Conservation (phyloP, 2,888 invertebrate genomes). For the Kuschelorhynchus macadamiae region DNA sequence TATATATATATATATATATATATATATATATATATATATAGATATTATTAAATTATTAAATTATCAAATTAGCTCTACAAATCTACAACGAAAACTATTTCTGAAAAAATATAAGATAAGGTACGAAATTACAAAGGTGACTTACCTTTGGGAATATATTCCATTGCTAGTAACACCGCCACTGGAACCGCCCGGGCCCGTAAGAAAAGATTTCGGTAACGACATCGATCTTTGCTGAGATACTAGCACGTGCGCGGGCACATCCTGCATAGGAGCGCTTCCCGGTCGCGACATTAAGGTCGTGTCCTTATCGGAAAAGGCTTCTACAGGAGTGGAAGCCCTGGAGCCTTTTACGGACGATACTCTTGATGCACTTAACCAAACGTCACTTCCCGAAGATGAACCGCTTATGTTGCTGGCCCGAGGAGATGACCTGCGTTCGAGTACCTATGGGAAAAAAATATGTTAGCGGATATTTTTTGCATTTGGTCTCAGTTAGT, state of each 20-base stretch:
- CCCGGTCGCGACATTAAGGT: constrained; percentile 70
- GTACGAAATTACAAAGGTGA: no score
- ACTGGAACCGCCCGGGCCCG: constrained; percentile 58
- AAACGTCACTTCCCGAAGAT: constrained; percentile 72
- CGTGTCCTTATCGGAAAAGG: constrained; percentile 55
- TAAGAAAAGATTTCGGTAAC: constrained; percentile 71
- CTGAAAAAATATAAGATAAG: no score
- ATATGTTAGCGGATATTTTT: background rate
- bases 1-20: no score
- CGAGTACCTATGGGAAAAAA: constrained; percentile 35
- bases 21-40: no score
- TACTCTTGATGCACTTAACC: constrained; percentile 71
- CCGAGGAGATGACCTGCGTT: constrained; percentile 55
- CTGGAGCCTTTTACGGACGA: constrained; percentile 70
- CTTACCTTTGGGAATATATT: background rate
- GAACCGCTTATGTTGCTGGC: constrained; percentile 59
- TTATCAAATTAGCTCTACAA: no score
- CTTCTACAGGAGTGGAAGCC: constrained; percentile 71
- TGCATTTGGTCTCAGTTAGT: background rate
- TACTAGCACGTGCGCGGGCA: constrained; percentile 56
- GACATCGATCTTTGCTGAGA: constrained; percentile 71
- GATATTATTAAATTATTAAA: no score
- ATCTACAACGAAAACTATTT: no score
- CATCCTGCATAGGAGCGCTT: constrained; percentile 70
- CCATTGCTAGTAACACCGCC: background rate